Conservation (phyloP, 2,113 vertebrate genomes). For the Pagrus major region DNA sequence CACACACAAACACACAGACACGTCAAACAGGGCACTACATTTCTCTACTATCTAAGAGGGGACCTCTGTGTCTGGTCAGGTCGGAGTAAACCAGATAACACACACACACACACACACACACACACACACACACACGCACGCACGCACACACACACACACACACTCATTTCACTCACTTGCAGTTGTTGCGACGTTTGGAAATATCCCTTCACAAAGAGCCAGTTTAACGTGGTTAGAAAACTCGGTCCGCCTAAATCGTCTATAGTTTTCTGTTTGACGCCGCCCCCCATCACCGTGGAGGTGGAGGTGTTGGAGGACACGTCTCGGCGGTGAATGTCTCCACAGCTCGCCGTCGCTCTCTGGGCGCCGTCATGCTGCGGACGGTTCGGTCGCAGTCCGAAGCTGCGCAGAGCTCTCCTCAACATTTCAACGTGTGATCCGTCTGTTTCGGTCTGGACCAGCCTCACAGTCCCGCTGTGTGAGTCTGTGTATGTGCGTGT, state of each 20-base stretch:
- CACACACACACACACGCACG: too few relatives aligned
- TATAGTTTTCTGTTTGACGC: conserved; percentile 68
- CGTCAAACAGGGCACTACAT: too few relatives aligned
- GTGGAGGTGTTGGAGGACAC: background rate
- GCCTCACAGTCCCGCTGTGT: background rate
- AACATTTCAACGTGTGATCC: conserved; percentile 53
- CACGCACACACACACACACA: too few relatives aligned
- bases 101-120: too few relatives aligned
- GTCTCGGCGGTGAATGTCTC: background rate
- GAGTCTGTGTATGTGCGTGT: background rate
- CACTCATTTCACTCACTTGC: conserved; percentile 78
- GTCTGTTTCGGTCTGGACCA: background rate
- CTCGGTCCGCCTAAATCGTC: conserved; percentile 79
- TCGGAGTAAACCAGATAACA: too few relatives aligned
- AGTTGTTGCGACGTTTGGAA: conserved; percentile 78
- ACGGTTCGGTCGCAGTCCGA: conserved; percentile 11
- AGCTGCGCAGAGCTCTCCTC: conserved; percentile 14
- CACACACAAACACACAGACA: too few relatives aligned
- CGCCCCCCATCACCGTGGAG: background rate
- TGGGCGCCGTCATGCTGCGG: background rate
- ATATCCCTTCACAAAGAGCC: conserved; percentile 84
- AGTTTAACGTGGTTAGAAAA: conserved; percentile 75
- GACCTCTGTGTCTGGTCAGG: too few relatives aligned
- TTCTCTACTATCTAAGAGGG: too few relatives aligned
- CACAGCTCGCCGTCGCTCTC: background rate